Base-by-base conservation (phyloP, 2,797 vertebrate species). In the Esox lucius region DNA sequence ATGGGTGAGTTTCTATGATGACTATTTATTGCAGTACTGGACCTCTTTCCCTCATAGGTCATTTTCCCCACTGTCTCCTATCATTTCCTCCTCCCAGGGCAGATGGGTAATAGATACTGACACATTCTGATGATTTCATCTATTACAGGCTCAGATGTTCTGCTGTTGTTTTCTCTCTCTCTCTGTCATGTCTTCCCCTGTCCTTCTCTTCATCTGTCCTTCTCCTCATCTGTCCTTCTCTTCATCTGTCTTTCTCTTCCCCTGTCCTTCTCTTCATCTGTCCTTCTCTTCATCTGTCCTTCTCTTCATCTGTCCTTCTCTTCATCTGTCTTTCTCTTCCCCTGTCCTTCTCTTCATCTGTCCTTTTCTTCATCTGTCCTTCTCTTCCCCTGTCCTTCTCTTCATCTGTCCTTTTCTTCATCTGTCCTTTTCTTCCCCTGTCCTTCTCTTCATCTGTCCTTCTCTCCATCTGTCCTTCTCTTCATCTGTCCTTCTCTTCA, bases 381-480 rank as follows among this genome's bases (percentile, higher is more conserved):
- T 15, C 31, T 59, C 5, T 68, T 39, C 22, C 66, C 42, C 33
- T 42, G 15, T 68, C 31, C 17, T 22, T 75, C 53, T 51, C n/a
- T 65, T 12, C 70, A 12, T 84, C 72, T 77, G 42, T 74, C 78
- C 67, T 76, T 74, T 48, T 77, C 87, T 86, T 86, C 84, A 84
- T 28, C 12, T 26, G 15, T n/a, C 11, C 26, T 26, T 28, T 62
- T n/a, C n/a, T 76, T 80, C 67, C 76, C 46, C 17, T 48, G 33
- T 42, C 42, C 51, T 11, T 69, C 24, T 70, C 42, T 46, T 19
- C 75, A 73, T 48, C 73, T 67, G 28, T 49, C 12, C 15, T 19
- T 61, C 19, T 59, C 68, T 70, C 7, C 22, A 11, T 33, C 5
- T 66, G 26, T 42, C 26, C 65, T 11, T 15, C 31, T 59, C 5